Percentiles rank a stretch among this genome's conserved stretches.
Conservation (phyloP, 2,113 vertebrate genomes). For the Axis porcinus region DNA sequence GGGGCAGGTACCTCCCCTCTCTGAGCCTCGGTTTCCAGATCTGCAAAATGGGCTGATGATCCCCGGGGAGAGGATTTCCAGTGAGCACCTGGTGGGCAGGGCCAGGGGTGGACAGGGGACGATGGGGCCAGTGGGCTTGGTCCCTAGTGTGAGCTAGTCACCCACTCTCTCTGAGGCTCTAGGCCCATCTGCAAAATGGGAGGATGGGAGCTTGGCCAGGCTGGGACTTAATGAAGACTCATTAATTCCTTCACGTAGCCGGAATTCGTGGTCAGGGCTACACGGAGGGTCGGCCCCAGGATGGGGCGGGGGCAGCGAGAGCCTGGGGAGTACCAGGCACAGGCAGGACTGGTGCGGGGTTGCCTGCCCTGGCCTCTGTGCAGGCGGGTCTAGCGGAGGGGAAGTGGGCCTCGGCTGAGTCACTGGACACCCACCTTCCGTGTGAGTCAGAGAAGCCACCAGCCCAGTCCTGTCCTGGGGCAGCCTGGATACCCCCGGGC, state of each 20-base stretch:
- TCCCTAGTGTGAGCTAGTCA: background rate
- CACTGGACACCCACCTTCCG: background rate
- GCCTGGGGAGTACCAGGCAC: background rate
- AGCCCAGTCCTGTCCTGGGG: background rate
- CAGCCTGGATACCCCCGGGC: background rate
- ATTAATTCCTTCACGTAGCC: background rate
- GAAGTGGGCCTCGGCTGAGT: conserved; percentile 51
- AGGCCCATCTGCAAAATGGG: background rate
- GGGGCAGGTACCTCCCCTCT: background rate
- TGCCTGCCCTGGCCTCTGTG: background rate
- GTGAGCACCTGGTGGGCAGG: background rate
- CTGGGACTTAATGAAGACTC: background rate
- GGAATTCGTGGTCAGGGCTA: background rate
- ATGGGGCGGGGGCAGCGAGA: background rate
- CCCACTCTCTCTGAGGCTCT: background rate
- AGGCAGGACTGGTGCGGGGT: background rate
- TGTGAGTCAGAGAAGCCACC: conserved; percentile 62
- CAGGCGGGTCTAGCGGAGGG: background rate
- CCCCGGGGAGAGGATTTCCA: background rate
- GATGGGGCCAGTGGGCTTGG: background rate
- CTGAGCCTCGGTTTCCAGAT: background rate
- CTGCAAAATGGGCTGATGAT: background rate
- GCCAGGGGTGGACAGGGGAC: background rate
- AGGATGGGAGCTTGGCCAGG: background rate
- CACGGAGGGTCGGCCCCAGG: background rate